Evolutionary conservation across 92 coral and sea anemone genomes (phyloP).

Genomic region (Zoanthus gigantus): DNA sequence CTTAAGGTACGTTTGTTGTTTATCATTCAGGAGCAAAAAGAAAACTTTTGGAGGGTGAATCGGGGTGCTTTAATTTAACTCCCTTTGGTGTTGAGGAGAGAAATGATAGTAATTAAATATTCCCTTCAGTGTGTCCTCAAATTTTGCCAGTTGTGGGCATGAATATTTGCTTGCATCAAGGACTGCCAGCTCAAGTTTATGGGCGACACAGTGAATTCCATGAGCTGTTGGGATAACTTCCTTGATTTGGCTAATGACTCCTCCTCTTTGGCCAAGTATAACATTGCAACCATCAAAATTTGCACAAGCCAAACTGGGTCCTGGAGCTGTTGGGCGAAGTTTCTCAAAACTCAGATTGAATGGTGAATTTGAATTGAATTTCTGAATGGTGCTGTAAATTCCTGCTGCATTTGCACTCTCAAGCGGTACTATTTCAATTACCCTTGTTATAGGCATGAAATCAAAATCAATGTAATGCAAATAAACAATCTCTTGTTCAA

Average conservation of each 20-base stretch:
- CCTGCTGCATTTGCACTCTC: conserved; percentile 35
- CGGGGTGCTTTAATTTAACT: neutral
- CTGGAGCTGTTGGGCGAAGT: no score
- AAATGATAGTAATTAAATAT: conserved; percentile 41
- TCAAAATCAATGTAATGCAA: neutral
- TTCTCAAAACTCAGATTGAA: conserved; percentile 41
- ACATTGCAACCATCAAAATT: neutral
- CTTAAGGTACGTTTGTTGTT: no score
- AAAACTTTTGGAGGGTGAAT: no score
- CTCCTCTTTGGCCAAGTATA: conserved; percentile 56
- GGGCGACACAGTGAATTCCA: conserved; percentile 65
- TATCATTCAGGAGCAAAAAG: no score
- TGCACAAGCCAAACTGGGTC: no score
- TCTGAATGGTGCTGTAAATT: neutral
- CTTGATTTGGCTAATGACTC: conserved; percentile 44
- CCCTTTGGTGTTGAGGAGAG: conserved; percentile 55
- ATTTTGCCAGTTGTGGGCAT: conserved; percentile 46
- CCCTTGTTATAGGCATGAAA: conserved; percentile 11
- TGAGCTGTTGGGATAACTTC: conserved; percentile 42
- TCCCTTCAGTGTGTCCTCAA: no score
- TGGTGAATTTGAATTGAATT: no score
- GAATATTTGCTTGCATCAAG: neutral
- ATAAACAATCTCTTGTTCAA: neutral
- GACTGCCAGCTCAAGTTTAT: conserved; percentile 61
- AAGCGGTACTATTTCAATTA: neutral